Percentiles rank a stretch among this genome's conserved stretches.
These are phyloP conservation scores for Eubasilissa regina DNA, from an alignment of 1,140 invertebrate genomes.

Conservation along the genomic window DNA sequence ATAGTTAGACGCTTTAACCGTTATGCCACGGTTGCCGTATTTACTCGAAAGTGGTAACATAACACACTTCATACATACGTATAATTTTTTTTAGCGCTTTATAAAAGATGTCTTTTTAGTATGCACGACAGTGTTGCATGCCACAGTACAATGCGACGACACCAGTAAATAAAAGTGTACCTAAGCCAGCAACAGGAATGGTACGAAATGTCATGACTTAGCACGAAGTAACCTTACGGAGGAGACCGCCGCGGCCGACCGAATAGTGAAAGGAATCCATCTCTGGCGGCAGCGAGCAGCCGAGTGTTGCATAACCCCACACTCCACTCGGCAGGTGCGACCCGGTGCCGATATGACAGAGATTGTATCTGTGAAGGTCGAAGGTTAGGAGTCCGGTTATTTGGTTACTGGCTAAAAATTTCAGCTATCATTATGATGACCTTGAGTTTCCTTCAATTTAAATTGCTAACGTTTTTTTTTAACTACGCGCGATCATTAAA, in stretches of 20 bases:
- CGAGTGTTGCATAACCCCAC: not conserved
- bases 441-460: too few species aligned
- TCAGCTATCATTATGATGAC: too few species aligned
- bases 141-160: not conserved
- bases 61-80: too few species aligned
- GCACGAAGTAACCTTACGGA: conserved; percentile 37
- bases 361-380: not conserved
- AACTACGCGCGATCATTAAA: too few species aligned
- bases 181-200: conserved; percentile 8
- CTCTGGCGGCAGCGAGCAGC: conserved; percentile 11
- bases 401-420: too few species aligned
- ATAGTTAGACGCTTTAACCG: too few species aligned
- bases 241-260: conserved; percentile 1
- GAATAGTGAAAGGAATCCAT: conserved; percentile 38
- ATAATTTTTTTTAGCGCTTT: too few species aligned
- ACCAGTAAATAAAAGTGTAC: not conserved
- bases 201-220: conserved; percentile 30
- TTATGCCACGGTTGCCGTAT: too few species aligned
- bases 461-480: too few species aligned
- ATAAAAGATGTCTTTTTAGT: too few species aligned
- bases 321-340: not conserved
- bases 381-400: too few species aligned
- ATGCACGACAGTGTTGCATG: not conserved
- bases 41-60: too few species aligned
- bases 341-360: not conserved